Base-by-base conservation (phyloP, 2,797 vertebrate species). In the Otus scops region DNA sequence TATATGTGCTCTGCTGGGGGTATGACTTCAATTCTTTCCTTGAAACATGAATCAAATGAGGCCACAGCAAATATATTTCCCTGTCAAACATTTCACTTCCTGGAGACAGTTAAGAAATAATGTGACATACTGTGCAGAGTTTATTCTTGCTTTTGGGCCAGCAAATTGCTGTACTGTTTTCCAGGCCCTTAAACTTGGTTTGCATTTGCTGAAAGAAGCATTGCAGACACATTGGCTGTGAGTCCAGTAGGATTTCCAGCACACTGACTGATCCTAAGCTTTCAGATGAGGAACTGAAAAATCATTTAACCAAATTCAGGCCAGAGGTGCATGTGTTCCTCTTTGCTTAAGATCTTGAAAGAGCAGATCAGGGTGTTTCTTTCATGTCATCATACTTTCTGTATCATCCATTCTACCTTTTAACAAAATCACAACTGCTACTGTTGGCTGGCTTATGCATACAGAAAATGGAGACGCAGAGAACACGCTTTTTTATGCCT, bases 21-120 rank as follows among this genome's bases (percentile, higher is more conserved):
- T 79, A 95, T 94, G 93, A 95, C 93, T 92, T 94, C 92, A 97
- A 34, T 94, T 83, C 41, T 76, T 93, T 95, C 94, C 84, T 85
- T 89, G 81, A 93, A 93, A 93, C 85, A 93, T 92, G 94, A 95
- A 96, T 96, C 94, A 95, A 92, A 85, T 22, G 80, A 94, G 75
- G 36, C 88, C 53, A 59, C 77, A 92, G 86, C 83, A 95, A 91
- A 95, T 84, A 93, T 63, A 79, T 97, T 94, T 91, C 91, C 67
- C 80, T 93, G 95, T 95, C 96, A 95, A 97, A 93, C 88, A 86
- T 91, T 96, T 93, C 83, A 76, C 78, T 96, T 95, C 89, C 94
- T 94, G 83, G 80, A 94, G 88, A 85, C 84, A 93, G 85, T 89
- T 96, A 89, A 91, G 88, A 94, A 86, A 85, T 94, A 86, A 90